Base-by-base conservation (phyloP, 2,888 invertebrate genomes). In the Drosophila neonasuta region DNA sequence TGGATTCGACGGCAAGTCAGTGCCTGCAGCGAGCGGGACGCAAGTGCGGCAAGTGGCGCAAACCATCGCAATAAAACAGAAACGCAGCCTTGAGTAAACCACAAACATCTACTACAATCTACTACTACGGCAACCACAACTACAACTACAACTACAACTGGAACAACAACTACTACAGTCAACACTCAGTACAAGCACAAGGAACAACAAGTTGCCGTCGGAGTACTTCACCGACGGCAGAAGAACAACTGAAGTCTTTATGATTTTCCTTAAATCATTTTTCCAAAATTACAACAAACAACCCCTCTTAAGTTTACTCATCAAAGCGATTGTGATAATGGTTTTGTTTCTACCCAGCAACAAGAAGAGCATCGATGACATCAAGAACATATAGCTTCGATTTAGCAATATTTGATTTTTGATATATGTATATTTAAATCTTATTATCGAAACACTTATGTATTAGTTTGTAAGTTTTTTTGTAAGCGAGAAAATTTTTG, bases 311-410 rank as follows among this genome's bases (percentile, higher is more conserved):
- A 72, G 71, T 68, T 74, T 79, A 85, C 88, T 88, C 88, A 89
- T 88, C 88, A 88, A 89, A 89, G 88, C 89, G 80, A 89, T 89
- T 88, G 88, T 88, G 88, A 88, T 88, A 88, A 86, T 76, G 79
- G 76, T 80, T 88, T 88, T 88, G 81, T 87, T 88, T 84, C 79
- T 72, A 77, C 49, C 66, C 60, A 73, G 42, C 63, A 60, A 52
- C 65, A 62, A 61, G 58, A 60, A 55, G 24, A 24, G 49, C 20
- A 50, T 32, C 32, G 17, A 44, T 10, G 20, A 75, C 30, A 55
- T n/a, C 44, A 30, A 44, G n/a, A 54, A 42, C 41, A 24, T 8
- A 52, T 10, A 57, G 34, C 11, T 67, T 70, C 41, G 52, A 77
- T 58, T 54, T 82, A 85, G 75, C 56, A 71, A 77, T 77, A 75